phyloP scores from a whole-genome alignment of 2,113 vertebrate species.

The Raja brachyura region DNA sequence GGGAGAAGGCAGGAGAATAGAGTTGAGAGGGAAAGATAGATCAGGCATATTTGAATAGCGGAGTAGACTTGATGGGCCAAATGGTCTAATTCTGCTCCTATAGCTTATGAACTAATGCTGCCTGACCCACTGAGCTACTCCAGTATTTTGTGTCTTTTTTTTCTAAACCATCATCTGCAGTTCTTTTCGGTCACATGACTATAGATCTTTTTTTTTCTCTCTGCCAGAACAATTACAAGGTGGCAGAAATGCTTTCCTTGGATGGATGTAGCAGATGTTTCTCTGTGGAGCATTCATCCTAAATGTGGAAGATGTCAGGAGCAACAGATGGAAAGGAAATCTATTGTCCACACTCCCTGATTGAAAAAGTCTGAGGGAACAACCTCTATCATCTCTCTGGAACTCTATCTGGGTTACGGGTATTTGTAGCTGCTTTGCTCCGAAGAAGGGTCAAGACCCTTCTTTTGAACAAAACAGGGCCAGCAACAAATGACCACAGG shows the following conservation, averaged over 20 bases:
- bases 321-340: background rate
- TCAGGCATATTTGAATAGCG: no score
- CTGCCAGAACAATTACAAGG: background rate
- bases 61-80: no score
- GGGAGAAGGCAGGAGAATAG: no score
- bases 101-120: no score
- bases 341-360: no score
- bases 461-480: no score
- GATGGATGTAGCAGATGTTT: background rate
- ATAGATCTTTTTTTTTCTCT: background rate
- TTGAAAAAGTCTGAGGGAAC: background rate
- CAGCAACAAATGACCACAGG: no score
- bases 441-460: background rate
- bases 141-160: background rate
- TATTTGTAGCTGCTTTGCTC: background rate
- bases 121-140: no score
- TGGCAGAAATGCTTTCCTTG: background rate
- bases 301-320: background rate
- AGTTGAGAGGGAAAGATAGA: no score
- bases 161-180: no score
- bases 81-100: no score
- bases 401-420: background rate
- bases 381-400: background rate
- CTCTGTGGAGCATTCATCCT: background rate
- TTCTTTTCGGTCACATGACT: no score